Percentiles rank a stretch among this genome's conserved stretches.
Conservation (phyloP, 64 coral and sea anemone genomes). For the Actinia equina region DNA sequence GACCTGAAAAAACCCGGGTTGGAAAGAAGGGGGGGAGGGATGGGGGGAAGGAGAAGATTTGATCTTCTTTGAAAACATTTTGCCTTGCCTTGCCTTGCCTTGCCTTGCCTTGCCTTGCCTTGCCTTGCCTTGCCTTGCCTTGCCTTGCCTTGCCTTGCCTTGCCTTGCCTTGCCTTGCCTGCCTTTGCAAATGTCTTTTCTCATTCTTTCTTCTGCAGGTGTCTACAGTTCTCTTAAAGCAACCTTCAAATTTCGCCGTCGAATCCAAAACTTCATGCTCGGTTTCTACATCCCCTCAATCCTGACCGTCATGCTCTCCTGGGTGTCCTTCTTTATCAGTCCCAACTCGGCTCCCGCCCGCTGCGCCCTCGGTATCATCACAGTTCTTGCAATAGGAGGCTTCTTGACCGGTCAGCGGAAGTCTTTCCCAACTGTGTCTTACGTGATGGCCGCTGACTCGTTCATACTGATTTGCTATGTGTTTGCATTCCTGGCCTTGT, state of each 20-base stretch:
- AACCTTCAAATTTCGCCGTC: slow-evolving; percentile 49
- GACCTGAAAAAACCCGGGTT: background rate
- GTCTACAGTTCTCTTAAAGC: slow-evolving; percentile 38
- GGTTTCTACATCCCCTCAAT: slow-evolving; percentile 62
- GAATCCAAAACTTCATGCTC: slow-evolving; percentile 63
- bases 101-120: no score
- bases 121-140: background rate
- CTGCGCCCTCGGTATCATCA: slow-evolving; percentile 73
- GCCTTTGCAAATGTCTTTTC: background rate
- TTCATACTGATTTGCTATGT: slow-evolving; percentile 77
- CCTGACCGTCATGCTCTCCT: slow-evolving; percentile 65
- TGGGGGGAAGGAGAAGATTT: no score
- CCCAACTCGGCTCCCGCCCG: slow-evolving; percentile 67
- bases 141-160: background rate
- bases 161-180: background rate
- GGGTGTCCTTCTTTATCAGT: slow-evolving; percentile 81
- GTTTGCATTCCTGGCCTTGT: slow-evolving; percentile 54
- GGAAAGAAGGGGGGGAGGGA: no score
- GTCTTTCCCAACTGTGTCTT: slow-evolving; percentile 62
- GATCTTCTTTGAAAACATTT: no score
- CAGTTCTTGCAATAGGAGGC: slow-evolving; percentile 61
- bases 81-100: no score
- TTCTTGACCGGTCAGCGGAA: slow-evolving; percentile 60
- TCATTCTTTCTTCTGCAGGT: slow-evolving; percentile 1
- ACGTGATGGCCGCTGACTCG: slow-evolving; percentile 68